Evolutionary conservation across 2,797 vertebrate genomes (phyloP).

Genomic region (Anisognathus igniventris): DNA sequence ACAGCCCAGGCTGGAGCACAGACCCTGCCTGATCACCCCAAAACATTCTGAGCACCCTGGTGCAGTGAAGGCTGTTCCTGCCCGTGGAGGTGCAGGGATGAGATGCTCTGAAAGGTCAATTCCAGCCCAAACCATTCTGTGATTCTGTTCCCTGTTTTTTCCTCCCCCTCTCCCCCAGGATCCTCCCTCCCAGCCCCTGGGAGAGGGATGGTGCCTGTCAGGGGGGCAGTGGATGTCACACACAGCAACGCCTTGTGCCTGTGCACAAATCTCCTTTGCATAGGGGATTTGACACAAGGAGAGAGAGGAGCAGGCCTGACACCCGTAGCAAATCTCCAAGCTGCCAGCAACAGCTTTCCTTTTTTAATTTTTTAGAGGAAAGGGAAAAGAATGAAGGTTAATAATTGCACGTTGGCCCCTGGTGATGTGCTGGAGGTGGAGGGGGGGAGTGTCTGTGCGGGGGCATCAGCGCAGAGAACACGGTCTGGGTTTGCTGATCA

Average conservation of each 20-base stretch:
- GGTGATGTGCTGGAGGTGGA: background rate
- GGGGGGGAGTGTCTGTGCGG: accelerated
- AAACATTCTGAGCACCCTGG: background rate
- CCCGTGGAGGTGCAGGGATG: background rate
- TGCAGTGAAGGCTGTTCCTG: background rate
- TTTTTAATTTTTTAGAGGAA: background rate
- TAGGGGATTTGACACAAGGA: background rate
- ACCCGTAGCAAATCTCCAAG: background rate
- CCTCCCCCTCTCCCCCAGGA: background rate
- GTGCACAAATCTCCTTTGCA: background rate
- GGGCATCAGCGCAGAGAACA: background rate
- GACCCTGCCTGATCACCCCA: background rate
- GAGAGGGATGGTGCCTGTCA: background rate
- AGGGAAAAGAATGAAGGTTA: background rate
- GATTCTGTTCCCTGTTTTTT: background rate
- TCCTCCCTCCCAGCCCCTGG: background rate
- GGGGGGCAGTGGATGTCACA: background rate
- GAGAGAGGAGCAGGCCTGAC: background rate
- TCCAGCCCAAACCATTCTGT: background rate
- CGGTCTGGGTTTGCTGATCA: constrained; percentile 53
- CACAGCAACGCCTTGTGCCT: accelerated
- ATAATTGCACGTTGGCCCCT: background rate
- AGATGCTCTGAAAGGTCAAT: background rate
- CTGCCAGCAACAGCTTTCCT: background rate
- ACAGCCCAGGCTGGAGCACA: background rate